These are phyloP conservation scores for Brachionus sp. DNA, from an alignment of 1,140 invertebrate species.

Conservation along the genomic window DNA sequence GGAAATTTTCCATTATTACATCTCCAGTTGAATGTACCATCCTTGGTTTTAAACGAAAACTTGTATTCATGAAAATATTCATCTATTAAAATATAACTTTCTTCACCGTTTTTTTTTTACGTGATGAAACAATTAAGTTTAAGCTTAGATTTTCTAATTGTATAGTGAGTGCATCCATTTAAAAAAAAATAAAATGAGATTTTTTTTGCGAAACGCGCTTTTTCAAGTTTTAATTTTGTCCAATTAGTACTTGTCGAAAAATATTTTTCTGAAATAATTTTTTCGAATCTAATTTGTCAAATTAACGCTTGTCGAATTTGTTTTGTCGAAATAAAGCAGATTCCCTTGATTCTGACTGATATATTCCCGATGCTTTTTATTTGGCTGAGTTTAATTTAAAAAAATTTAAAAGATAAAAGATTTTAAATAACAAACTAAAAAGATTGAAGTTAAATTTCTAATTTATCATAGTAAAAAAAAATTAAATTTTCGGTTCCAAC, in stretches of 20 bases:
- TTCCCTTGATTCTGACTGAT: no score
- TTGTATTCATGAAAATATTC: neutral
- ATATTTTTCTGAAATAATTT: neutral
- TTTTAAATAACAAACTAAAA: no score
- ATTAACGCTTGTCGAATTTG: neutral
- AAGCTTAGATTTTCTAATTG: no score
- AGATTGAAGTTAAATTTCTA: no score
- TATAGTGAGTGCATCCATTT: neutral
- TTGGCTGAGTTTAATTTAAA: no score
- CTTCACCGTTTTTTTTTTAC: no score
- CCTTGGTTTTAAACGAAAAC: neutral
- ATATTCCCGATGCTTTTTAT: no score
- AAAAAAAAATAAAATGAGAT: neutral
- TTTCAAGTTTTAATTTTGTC: neutral
- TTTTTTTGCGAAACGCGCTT: neutral
- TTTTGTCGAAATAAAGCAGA: neutral
- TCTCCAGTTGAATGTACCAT: neutral
- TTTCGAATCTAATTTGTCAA: neutral
- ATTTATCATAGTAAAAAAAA: no score
- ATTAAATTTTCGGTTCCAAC: no score
- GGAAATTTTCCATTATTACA: neutral
- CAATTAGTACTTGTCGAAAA: neutral
- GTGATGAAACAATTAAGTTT: neutral
- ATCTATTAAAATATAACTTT: neutral
- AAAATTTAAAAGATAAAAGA: no score